Evolutionary conservation across 2,113 vertebrate species (phyloP).

Genomic region (Naja naja): DNA sequence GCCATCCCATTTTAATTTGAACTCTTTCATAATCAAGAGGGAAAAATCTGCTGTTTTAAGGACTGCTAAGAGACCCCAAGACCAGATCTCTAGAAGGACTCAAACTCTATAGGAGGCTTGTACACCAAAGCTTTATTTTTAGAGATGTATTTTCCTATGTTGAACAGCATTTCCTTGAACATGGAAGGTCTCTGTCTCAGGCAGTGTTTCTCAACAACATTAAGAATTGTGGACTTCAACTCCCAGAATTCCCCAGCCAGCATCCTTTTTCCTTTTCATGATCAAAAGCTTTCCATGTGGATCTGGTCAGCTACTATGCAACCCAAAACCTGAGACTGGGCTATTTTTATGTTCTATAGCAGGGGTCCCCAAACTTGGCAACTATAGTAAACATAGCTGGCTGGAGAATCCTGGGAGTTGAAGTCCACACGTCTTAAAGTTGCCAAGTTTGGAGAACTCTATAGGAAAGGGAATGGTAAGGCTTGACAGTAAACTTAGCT

Average conservation of each 20-base stretch:
- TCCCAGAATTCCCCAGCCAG: background rate
- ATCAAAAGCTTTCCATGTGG: background rate
- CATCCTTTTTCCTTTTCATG: background rate
- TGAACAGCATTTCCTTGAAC: background rate
- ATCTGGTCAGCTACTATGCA: background rate
- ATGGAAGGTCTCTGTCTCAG: background rate
- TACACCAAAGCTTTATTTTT: background rate
- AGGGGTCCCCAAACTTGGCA: too few relatives aligned
- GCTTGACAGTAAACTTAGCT: background rate
- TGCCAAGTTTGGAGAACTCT: too few relatives aligned
- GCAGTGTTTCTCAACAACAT: background rate
- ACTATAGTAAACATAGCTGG: too few relatives aligned
- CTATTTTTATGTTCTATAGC: background rate
- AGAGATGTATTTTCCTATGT: background rate
- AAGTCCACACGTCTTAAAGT: too few relatives aligned
- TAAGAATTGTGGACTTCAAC: background rate
- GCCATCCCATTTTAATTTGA: background rate
- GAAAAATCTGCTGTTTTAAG: background rate
- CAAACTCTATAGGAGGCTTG: background rate
- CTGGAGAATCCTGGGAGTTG: too few relatives aligned
- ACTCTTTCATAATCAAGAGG: background rate
- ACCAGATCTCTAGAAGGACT: background rate
- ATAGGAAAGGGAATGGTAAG: background rate
- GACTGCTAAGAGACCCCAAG: background rate
- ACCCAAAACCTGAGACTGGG: background rate